Conservation (phyloP, 2,888 invertebrate species). For the Hermaeophaga mercurialis region DNA sequence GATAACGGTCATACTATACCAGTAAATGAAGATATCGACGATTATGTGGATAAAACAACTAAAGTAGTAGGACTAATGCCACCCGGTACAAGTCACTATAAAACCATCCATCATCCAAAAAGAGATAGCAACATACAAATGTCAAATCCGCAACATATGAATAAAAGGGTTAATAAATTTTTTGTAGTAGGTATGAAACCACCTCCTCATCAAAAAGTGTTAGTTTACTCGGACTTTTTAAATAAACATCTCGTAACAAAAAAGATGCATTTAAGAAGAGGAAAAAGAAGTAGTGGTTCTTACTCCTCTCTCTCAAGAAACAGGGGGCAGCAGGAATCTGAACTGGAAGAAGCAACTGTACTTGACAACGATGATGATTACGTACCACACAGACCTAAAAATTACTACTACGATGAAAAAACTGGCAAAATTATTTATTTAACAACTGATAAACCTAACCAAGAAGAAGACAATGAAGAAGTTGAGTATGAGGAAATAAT, state of each 20-base stretch:
- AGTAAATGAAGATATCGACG: conserved; percentile 28
- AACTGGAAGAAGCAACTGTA: conserved; percentile 28
- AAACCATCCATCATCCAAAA: conserved; percentile 43
- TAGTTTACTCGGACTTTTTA: conserved; percentile 46
- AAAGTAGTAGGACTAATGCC: conserved; percentile 46
- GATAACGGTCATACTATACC: conserved; percentile 12
- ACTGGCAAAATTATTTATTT: conserved; percentile 53
- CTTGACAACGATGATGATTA: conserved; percentile 53
- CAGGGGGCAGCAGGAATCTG: conserved; percentile 37
- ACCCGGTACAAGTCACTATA: conserved; percentile 42
- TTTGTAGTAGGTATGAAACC: conserved; percentile 54
- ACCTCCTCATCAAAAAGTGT: conserved; percentile 46
- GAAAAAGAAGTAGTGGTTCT: conserved; percentile 44
- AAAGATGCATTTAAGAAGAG: conserved; percentile 35
- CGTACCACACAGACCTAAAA: conserved; percentile 52
- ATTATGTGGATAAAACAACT: conserved; percentile 25
- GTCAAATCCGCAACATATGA: conserved; percentile 10
- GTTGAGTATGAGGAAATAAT: conserved; percentile 46
- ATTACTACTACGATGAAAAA: conserved; percentile 55
- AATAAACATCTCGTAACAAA: conserved; percentile 32
- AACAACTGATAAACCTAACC: conserved; percentile 44
- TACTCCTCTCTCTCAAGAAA: conserved; percentile 47
- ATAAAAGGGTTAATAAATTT: conserved; percentile 46
- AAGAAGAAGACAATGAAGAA: conserved; percentile 41
- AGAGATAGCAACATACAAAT: conserved; percentile 23